Conservation (phyloP, 1,140 invertebrate genomes). For the Pseudomyrmex cubaensis region DNA sequence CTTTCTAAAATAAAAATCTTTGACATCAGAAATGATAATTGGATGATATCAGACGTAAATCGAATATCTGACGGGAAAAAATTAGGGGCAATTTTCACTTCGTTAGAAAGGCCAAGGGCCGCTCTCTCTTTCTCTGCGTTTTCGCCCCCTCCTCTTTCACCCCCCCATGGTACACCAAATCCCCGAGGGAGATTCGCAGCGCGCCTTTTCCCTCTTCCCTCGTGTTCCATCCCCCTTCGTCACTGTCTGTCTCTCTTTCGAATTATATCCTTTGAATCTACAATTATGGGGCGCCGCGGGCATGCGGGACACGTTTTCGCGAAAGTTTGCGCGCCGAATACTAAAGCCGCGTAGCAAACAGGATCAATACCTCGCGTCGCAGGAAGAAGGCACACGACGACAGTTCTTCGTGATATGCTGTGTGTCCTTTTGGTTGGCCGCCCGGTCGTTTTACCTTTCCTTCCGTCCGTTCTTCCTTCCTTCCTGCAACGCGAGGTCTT, state of each 20-base stretch:
- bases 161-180: conserved; percentile 32
- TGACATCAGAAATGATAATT: neutral
- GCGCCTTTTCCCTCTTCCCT: conserved; percentile 23
- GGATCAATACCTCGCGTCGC: conserved; percentile 78
- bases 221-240: conserved; percentile 7
- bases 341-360: conserved; percentile 82
- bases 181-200: conserved; percentile 64
- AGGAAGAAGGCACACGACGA: conserved; percentile 58
- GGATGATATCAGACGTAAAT: conserved; percentile 48
- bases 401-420: conserved; percentile 53
- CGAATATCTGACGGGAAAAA: conserved; percentile 64
- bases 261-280: conserved; percentile 86
- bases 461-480: conserved; percentile 43
- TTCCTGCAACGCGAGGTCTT: neutral
- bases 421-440: conserved; percentile 70
- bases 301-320: conserved; percentile 83
- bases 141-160: neutral
- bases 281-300: conserved; percentile 81
- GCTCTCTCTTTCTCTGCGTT: neutral
- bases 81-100: conserved; percentile 83
- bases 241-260: conserved; percentile 70
- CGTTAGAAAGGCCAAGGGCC: conserved; percentile 76
- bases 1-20: neutral
- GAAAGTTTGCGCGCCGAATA: conserved; percentile 83
- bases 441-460: conserved; percentile 53